A percentile compares a stretch with the other conserved stretches of the same genome.
These are phyloP conservation scores for Theristicus caerulescens DNA, from an alignment of 2,113 vertebrate species.

Conservation along the genomic window DNA sequence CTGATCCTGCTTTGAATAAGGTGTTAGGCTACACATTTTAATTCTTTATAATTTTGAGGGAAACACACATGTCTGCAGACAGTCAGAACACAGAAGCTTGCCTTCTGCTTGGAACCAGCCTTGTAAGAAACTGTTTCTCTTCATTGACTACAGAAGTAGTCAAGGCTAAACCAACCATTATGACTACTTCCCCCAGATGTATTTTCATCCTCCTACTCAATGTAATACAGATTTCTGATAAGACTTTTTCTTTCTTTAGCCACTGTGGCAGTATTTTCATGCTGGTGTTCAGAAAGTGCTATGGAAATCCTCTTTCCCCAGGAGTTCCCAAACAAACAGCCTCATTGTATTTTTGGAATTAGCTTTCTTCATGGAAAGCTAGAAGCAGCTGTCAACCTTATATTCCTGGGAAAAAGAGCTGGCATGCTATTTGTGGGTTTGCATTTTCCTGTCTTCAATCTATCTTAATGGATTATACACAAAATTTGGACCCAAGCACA, in stretches of 20 bases:
- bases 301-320: not conserved
- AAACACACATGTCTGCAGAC: not conserved
- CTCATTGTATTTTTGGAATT: not conserved
- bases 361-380: not conserved
- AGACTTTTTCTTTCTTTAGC: not conserved
- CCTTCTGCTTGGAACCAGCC: not conserved
- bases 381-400: not conserved
- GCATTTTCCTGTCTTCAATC: not conserved
- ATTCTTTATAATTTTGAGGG: not conserved
- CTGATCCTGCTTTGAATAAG: not conserved
- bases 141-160: not conserved
- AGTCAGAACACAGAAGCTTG: not conserved
- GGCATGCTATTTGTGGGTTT: not conserved
- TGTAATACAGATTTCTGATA: not conserved
- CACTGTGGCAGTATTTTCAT: not conserved
- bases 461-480: not conserved
- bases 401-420: not conserved
- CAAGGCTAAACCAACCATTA: not conserved
- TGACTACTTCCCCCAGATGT: not conserved
- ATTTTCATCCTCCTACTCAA: not conserved
- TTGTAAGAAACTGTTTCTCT: not conserved
- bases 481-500: not conserved
- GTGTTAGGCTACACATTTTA: not conserved
- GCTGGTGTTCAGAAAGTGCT: not conserved
- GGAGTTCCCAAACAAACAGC: not conserved